Evolutionary conservation across 2,113 vertebrate species (phyloP).

Genomic region (Thomomys bottae): DNA sequence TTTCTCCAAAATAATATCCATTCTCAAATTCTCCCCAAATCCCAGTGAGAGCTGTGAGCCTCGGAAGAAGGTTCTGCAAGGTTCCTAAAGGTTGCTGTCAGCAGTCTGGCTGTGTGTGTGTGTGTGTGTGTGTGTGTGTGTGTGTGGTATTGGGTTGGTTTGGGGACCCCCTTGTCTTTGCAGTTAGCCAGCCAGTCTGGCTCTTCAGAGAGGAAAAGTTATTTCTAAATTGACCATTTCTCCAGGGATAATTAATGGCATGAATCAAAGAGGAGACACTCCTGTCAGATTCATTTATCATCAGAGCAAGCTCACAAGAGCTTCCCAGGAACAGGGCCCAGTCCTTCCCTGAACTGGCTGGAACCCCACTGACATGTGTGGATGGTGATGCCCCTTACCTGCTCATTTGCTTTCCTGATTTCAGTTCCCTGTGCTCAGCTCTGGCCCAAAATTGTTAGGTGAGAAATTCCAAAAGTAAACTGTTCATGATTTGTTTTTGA

Average conservation of each 20-base stretch:
- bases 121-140: too few relatives aligned
- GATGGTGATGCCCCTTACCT: neutral
- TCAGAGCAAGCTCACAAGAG: neutral
- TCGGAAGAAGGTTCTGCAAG: neutral
- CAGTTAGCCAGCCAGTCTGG: conserved; percentile 39
- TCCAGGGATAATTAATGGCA: conserved; percentile 23
- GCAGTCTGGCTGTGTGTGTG: neutral
- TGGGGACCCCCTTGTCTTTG: neutral
- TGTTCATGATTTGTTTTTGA: too few relatives aligned
- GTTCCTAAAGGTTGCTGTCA: neutral
- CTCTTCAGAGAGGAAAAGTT: conserved; percentile 37
- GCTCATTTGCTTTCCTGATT: neutral
- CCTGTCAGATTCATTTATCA: conserved; percentile 24
- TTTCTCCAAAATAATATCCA: neutral
- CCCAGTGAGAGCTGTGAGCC: neutral
- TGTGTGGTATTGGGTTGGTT: too few relatives aligned
- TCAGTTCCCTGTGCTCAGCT: neutral
- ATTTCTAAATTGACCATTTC: conserved; percentile 46
- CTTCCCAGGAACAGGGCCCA: neutral
- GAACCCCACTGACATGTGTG: neutral
- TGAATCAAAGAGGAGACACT: conserved; percentile 27
- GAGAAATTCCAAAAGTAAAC: neutral
- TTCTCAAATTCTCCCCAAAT: neutral
- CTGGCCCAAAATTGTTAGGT: neutral
- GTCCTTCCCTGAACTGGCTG: too few relatives aligned